Conservation (phyloP, 92 coral and sea anemone genomes). For the Plumapathes pennacea region DNA sequence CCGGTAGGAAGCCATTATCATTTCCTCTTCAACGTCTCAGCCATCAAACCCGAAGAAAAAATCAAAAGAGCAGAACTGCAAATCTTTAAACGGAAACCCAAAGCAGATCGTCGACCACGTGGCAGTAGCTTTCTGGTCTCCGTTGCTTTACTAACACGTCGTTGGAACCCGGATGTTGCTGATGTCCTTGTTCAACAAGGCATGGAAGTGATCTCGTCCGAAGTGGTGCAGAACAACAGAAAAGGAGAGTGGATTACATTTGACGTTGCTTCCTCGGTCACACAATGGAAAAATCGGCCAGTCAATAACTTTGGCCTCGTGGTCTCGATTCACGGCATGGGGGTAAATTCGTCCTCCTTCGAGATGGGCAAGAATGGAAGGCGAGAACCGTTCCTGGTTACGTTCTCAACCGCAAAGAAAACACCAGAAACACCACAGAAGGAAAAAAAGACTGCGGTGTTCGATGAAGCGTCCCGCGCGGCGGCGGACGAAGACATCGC, state of each 20-base stretch:
- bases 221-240: slow-evolving; percentile 6
- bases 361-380: slow-evolving; percentile 15
- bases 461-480: slow-evolving; percentile 1
- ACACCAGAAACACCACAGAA: background rate
- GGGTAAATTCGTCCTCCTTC: slow-evolving; percentile 10
- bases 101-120: no score
- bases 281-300: slow-evolving; percentile 23
- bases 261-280: slow-evolving; percentile 17
- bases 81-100: slow-evolving; percentile 22
- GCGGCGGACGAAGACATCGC: slow-evolving; percentile 1
- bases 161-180: background rate
- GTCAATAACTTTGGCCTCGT: slow-evolving; percentile 11
- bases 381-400: slow-evolving; percentile 30
- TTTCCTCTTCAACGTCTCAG: slow-evolving; percentile 20
- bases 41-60: slow-evolving; percentile 6
- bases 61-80: slow-evolving; percentile 24
- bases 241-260: slow-evolving; percentile 21
- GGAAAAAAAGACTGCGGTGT: background rate
- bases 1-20: slow-evolving; percentile 9
- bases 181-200: background rate
- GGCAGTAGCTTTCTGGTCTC: slow-evolving; percentile 5
- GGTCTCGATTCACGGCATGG: slow-evolving; percentile 8
- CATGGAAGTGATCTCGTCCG: slow-evolving; percentile 10
- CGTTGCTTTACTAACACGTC: background rate
- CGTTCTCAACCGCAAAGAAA: slow-evolving; percentile 4